Evolutionary conservation across 2,797 vertebrate species (phyloP).

Genomic region (Micrastur ruficollis): DNA sequence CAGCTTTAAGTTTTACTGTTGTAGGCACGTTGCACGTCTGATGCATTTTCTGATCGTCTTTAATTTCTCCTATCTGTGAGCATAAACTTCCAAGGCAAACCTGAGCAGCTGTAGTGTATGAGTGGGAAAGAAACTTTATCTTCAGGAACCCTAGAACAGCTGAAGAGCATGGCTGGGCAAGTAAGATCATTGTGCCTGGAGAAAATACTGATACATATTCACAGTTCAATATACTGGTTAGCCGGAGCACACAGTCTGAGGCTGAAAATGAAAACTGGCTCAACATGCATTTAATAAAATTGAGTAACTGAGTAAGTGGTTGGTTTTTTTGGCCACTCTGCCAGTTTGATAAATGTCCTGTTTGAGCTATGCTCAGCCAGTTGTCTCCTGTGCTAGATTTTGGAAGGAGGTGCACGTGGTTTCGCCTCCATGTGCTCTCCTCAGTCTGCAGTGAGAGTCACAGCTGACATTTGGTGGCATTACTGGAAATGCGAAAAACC

Average conservation of each 20-base stretch:
- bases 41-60: not conserved
- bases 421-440: not conserved
- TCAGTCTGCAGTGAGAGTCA: not conserved
- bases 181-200: not conserved
- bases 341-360: not conserved
- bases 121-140: not conserved
- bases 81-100: not conserved
- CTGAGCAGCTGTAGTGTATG: not conserved
- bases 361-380: not conserved
- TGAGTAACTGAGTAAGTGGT: not conserved
- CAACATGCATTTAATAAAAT: not conserved
- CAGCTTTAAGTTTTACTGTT: not conserved
- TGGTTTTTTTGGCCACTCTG: not conserved
- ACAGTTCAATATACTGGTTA: not conserved
- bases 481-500: not conserved
- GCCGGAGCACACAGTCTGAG: not conserved
- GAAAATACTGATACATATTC: not conserved
- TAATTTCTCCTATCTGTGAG: not conserved
- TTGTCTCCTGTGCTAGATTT: not conserved
- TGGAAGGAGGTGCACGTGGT: not conserved
- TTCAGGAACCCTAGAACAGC: not conserved
- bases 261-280: not conserved
- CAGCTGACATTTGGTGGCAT: not conserved
- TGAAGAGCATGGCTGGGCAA: not conserved
- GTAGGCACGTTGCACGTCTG: fast-evolving